Evolutionary conservation across 2,888 invertebrate species (phyloP).

Genomic region (Trisateles emortualis): DNA sequence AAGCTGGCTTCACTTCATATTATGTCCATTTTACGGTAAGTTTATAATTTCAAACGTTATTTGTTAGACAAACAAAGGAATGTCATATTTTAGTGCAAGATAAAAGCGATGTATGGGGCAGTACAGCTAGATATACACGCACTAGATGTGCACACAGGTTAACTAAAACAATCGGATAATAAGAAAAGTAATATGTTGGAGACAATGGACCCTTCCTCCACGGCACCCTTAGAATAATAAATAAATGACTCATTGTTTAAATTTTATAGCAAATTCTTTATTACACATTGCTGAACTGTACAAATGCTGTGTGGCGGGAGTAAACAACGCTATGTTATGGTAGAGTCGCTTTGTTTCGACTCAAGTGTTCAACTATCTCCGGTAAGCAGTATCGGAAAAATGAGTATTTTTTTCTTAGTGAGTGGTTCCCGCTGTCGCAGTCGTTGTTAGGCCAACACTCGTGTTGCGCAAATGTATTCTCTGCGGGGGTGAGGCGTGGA

Average conservation of each 20-base stretch:
- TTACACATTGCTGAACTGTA: slow-evolving; percentile 46
- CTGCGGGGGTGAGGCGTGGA: slow-evolving; percentile 71
- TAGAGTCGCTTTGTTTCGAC: slow-evolving; percentile 60
- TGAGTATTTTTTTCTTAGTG: slow-evolving; percentile 79
- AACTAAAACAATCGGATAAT: slow-evolving; percentile 58
- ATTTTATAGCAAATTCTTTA: slow-evolving; percentile 62
- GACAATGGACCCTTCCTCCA: slow-evolving; percentile 55
- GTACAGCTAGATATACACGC: neutral
- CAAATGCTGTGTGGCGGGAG: slow-evolving; percentile 37
- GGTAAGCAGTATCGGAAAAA: slow-evolving; percentile 65
- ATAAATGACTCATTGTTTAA: slow-evolving; percentile 72
- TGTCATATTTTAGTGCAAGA: slow-evolving; percentile 15
- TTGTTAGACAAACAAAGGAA: slow-evolving; percentile 25
- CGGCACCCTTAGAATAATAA: slow-evolving; percentile 68
- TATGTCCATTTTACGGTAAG: slow-evolving; percentile 14
- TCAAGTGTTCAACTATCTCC: slow-evolving; percentile 49
- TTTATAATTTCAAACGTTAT: slow-evolving; percentile 14
- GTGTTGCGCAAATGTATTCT: slow-evolving; percentile 87
- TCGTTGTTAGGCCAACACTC: slow-evolving; percentile 83
- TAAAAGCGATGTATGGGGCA: slow-evolving; percentile 4
- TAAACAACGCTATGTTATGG: slow-evolving; percentile 35
- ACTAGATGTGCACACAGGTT: neutral
- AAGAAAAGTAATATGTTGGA: slow-evolving; percentile 42
- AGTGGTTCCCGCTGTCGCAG: slow-evolving; percentile 78
- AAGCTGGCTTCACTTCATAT: slow-evolving; percentile 22